A percentile compares a stretch with the other conserved stretches of the same genome.
Conservation (phyloP, 2,113 vertebrate genomes). For the Dicrurus megarhynchus region DNA sequence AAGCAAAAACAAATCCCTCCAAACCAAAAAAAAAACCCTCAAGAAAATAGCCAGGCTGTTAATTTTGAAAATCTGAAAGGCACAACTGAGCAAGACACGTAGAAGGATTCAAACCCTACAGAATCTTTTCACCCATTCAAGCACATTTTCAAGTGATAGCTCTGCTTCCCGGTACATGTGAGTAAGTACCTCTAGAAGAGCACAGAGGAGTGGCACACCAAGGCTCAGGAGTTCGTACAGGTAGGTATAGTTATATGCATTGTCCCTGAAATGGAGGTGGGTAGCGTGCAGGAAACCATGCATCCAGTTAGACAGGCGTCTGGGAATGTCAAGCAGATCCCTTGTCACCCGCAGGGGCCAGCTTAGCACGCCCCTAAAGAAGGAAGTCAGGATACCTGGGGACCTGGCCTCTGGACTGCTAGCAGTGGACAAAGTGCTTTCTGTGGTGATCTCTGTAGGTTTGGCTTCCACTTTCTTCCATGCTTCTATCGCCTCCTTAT, state of each 20-base stretch:
- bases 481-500: slow-evolving; percentile 59
- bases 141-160: slow-evolving; percentile 72
- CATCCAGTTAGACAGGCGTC: slow-evolving; percentile 78
- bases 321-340: slow-evolving; percentile 81
- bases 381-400: slow-evolving; percentile 92
- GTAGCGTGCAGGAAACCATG: slow-evolving; percentile 73
- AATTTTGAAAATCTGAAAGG: slow-evolving; percentile 59
- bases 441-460: slow-evolving; percentile 37
- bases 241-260: slow-evolving; percentile 85
- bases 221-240: slow-evolving; percentile 92
- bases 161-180: slow-evolving; percentile 85
- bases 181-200: slow-evolving; percentile 83
- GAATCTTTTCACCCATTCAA: slow-evolving; percentile 79
- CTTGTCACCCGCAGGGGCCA: slow-evolving; percentile 85
- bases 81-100: slow-evolving; percentile 7
- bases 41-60: not conserved
- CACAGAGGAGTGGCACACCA: slow-evolving; percentile 86
- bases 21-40: not conserved
- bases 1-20: not conserved
- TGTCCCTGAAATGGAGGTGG: slow-evolving; percentile 84
- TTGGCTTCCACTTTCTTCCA: slow-evolving; percentile 68
- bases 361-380: slow-evolving; percentile 80
- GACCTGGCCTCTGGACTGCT: slow-evolving; percentile 74
- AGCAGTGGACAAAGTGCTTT: slow-evolving; percentile 52
- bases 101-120: slow-evolving; percentile 69